phyloP scores from a whole-genome alignment of 2,888 invertebrate genomes.

The Eumerus sabulonum region DNA sequence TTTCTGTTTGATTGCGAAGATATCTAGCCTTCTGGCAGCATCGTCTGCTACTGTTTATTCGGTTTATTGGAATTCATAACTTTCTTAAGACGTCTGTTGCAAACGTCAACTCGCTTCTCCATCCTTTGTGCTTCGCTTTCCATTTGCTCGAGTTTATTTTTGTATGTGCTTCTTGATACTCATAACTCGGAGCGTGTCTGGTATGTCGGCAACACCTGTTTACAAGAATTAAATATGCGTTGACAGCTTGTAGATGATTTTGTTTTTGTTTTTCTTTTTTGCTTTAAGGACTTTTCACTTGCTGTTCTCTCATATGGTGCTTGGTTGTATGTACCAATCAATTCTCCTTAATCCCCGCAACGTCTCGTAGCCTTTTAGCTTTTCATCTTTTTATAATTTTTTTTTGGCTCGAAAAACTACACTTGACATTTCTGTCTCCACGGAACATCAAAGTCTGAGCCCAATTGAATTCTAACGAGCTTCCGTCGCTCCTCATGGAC shows the following conservation, averaged over 20 bases:
- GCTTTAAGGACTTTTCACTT: no score
- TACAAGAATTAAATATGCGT: no score
- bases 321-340: conserved; percentile 33
- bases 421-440: conserved; percentile 24
- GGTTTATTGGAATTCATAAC: conserved; percentile 27
- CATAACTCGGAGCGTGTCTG: no score
- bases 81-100: conserved; percentile 8
- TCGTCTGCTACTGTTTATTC: conserved; percentile 9
- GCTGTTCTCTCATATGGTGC: not conserved
- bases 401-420: not conserved
- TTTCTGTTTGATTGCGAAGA: not conserved
- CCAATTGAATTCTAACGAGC: conserved; percentile 54
- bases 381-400: conserved; percentile 1
- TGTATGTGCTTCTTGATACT: no score
- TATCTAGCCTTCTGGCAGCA: no score
- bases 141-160: no score
- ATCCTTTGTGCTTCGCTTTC: not conserved
- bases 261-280: no score
- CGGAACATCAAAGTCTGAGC: conserved; percentile 29
- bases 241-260: no score
- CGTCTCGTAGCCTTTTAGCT: conserved; percentile 1
- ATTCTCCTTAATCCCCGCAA: conserved; percentile 28
- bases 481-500: no score
- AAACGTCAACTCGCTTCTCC: conserved; percentile 12
- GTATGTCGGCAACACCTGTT: no score